Evolutionary conservation across 2,888 invertebrate genomes (phyloP).

Genomic region (Oeneis ivallda): DNA sequence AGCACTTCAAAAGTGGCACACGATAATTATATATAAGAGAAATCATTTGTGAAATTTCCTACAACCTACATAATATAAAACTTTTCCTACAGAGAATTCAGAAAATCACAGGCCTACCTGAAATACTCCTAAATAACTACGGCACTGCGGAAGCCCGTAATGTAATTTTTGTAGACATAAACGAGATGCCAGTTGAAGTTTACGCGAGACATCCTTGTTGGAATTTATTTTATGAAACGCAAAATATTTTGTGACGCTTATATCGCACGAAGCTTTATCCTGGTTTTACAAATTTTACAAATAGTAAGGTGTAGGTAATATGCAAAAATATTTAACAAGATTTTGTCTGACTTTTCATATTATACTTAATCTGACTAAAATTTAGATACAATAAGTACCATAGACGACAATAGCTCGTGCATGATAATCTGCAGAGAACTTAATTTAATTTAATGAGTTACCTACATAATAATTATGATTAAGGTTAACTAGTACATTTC

Average conservation of each 20-base stretch:
- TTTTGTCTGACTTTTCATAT: neutral
- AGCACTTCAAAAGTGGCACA: too few species aligned
- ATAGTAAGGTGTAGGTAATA: neutral
- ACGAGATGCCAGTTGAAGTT: neutral
- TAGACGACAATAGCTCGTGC: too few species aligned
- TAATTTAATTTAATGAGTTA: too few species aligned
- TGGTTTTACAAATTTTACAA: neutral
- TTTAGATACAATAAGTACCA: too few species aligned
- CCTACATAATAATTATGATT: too few species aligned
- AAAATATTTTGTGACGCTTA: neutral
- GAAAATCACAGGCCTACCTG: neutral
- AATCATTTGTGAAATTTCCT: too few species aligned
- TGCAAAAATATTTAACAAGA: neutral
- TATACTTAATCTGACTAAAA: neutral
- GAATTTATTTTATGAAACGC: conserved; percentile 14
- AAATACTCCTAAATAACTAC: neutral
- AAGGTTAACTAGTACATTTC: too few species aligned
- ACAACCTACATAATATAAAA: too few species aligned
- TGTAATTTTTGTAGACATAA: neutral
- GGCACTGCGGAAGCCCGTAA: neutral
- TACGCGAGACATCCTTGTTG: conserved; percentile 11
- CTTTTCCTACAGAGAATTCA: too few species aligned
- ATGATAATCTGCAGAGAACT: too few species aligned
- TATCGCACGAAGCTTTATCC: neutral
- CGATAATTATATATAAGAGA: too few species aligned